Percentiles rank a stretch among this genome's conserved stretches.
phyloP scores from a whole-genome alignment of 2,113 vertebrate genomes.

The Dromaius novaehollandiae region DNA sequence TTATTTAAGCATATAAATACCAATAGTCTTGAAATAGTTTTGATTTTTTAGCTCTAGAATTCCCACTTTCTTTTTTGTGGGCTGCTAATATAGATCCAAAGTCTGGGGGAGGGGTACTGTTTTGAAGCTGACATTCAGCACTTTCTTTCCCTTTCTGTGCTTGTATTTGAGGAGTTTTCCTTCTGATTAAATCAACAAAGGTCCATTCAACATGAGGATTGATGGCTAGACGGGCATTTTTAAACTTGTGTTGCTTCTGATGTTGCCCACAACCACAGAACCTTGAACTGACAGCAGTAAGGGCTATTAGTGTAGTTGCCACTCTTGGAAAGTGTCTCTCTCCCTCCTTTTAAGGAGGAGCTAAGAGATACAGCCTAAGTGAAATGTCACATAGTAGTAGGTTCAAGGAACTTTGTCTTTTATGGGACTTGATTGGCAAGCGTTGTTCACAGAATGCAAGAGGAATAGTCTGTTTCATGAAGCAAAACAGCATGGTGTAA shows the following conservation, averaged over 20 bases:
- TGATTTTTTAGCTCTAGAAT: background rate
- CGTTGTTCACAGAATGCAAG: background rate
- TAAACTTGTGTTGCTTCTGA: background rate
- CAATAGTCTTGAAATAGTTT: background rate
- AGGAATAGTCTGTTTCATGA: background rate
- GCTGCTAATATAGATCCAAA: background rate
- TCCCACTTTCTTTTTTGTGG: background rate
- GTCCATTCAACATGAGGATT: background rate
- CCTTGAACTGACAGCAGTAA: background rate
- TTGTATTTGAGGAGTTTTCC: background rate
- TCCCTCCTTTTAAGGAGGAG: background rate
- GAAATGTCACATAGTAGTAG: background rate
- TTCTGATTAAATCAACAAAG: background rate
- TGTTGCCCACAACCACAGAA: background rate
- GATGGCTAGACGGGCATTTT: rapidly evolving
- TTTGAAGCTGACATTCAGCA: background rate
- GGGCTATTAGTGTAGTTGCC: background rate
- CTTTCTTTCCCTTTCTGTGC: background rate
- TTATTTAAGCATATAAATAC: background rate
- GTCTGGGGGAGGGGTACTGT: background rate
- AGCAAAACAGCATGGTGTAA: background rate
- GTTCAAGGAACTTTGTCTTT: background rate
- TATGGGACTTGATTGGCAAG: background rate
- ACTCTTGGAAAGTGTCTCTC: rapidly evolving
- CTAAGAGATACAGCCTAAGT: background rate